Percentiles rank a stretch among this genome's conserved stretches.
Conservation (phyloP, 2,888 invertebrate genomes). For the Dryococelus australis region DNA sequence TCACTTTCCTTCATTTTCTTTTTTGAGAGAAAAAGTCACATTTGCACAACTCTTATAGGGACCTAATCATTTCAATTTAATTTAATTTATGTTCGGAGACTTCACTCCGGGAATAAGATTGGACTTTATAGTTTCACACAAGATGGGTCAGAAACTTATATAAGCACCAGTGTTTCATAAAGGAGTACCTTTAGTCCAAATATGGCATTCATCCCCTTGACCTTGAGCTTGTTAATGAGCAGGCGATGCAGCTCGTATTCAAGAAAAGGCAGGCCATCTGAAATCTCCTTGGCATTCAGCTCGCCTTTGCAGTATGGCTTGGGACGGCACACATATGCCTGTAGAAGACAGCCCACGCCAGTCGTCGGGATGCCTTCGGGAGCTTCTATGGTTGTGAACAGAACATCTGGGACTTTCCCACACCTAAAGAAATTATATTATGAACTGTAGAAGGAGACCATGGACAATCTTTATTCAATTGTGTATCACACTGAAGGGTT, state of each 20-base stretch:
- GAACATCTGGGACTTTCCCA: constrained; percentile 88
- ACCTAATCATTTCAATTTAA: no score
- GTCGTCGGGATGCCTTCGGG: constrained; percentile 77
- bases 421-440: constrained; percentile 62
- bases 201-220: constrained; percentile 94
- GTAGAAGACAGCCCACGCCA: constrained; percentile 73
- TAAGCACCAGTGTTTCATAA: no score
- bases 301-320: constrained; percentile 84
- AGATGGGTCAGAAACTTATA: not conserved
- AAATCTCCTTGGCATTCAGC: constrained; percentile 90
- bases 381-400: constrained; percentile 88
- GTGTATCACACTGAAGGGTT: no score
- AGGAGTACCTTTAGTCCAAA: constrained; percentile 76
- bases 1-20: no score
- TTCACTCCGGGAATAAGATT: no score
- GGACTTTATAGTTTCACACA: no score
- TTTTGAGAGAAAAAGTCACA: no score
- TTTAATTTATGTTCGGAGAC: no score
- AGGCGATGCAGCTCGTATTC: constrained; percentile 95
- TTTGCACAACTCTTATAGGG: no score
- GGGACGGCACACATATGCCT: constrained; percentile 77
- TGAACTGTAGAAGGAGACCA: no score
- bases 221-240: constrained; percentile 86
- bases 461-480: no score
- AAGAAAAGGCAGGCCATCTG: constrained; percentile 92